A percentile compares a stretch with the other conserved stretches of the same genome.
phyloP scores from a whole-genome alignment of 2,113 vertebrate species.

The Phycodurus eques region DNA sequence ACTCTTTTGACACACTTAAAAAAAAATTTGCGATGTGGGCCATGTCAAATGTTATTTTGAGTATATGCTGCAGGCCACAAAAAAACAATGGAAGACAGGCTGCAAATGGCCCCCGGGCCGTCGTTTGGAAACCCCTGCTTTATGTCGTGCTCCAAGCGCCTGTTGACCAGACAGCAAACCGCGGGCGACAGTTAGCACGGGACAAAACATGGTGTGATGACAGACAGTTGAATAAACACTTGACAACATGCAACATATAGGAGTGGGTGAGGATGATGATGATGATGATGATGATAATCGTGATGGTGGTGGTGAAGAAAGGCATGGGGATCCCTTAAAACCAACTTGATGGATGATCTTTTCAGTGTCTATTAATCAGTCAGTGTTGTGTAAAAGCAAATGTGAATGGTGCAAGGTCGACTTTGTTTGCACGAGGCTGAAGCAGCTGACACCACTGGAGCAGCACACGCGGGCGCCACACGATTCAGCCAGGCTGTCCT shows the following conservation, averaged over 20 bases:
- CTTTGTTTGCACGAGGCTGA: slow-evolving; percentile 34
- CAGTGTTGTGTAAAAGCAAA: slow-evolving; percentile 10
- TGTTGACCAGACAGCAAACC: slow-evolving; percentile 66
- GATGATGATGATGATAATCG: slow-evolving; percentile 4
- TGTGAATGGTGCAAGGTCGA: slow-evolving; percentile 22
- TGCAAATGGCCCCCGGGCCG: no score
- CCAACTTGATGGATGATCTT: neutral
- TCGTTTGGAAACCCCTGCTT: no score
- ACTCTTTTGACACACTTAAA: no score
- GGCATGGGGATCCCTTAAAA: neutral
- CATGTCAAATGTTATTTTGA: no score
- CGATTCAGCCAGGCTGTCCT: slow-evolving; percentile 63
- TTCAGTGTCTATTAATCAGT: neutral
- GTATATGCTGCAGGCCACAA: no score
- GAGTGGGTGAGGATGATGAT: slow-evolving; percentile 31
- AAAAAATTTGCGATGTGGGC: no score
- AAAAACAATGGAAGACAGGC: no score
- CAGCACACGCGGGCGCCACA: slow-evolving; percentile 59
- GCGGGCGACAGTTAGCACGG: slow-evolving; percentile 47
- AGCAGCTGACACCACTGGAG: slow-evolving; percentile 66
- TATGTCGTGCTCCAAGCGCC: slow-evolving; percentile 41
- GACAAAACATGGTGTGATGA: slow-evolving; percentile 57
- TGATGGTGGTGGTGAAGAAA: neutral
- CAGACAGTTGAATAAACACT: slow-evolving; percentile 52
- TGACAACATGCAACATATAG: slow-evolving; percentile 65